Evolutionary conservation across 35 echinoderm and acorn worm genomes (phyloP).

Genomic region (Patiria miniata): DNA sequence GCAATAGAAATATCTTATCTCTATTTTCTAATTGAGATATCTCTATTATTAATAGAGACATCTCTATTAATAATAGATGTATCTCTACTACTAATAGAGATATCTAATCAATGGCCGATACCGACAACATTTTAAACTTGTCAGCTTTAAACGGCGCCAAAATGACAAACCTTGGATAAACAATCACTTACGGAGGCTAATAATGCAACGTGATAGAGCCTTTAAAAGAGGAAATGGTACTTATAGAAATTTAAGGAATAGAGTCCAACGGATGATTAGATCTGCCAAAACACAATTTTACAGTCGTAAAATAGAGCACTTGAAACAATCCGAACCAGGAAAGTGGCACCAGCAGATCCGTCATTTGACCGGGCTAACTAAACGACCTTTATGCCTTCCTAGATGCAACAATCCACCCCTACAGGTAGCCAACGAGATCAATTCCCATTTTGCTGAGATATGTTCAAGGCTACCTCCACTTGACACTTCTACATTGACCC

Average conservation of each 20-base stretch:
- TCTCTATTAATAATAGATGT: too few relatives aligned
- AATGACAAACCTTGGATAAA: too few relatives aligned
- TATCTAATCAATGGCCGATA: too few relatives aligned
- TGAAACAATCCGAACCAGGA: constrained; percentile 1
- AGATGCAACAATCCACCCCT: neutral
- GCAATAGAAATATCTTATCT: too few relatives aligned
- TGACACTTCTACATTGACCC: neutral
- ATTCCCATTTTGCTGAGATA: neutral
- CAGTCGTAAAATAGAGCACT: neutral
- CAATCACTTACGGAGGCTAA: too few relatives aligned
- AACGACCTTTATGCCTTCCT: neutral
- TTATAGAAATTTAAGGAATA: constrained; percentile 6
- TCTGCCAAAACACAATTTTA: too few relatives aligned
- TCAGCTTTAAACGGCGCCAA: too few relatives aligned
- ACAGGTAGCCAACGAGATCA: neutral
- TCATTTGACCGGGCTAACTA: neutral
- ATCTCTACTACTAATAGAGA: too few relatives aligned
- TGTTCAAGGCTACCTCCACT: neutral
- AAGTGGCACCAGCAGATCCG: constrained; percentile 24
- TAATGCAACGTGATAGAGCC: neutral
- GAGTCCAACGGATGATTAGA: neutral
- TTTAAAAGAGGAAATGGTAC: too few relatives aligned
- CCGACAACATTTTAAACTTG: too few relatives aligned
- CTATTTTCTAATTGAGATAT: too few relatives aligned
- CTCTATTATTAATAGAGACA: too few relatives aligned